Evolutionary conservation across 23 tunicate species (phyloP).

Genomic region (Corella eumyota): DNA sequence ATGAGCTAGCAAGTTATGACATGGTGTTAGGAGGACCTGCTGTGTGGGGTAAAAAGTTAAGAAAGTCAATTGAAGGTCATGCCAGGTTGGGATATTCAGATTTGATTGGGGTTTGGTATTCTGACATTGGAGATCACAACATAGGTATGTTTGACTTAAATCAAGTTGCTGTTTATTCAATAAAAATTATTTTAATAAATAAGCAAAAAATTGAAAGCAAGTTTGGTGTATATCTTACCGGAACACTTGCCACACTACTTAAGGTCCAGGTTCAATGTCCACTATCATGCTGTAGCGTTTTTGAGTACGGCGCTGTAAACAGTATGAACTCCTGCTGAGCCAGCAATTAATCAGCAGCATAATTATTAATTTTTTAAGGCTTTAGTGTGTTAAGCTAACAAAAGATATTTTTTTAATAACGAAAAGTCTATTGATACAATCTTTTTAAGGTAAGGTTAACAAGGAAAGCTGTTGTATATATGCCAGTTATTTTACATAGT

Average conservation of each 20-base stretch:
- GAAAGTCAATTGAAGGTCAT: slow-evolving; percentile 28
- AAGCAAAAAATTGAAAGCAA: too few species aligned
- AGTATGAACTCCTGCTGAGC: too few species aligned
- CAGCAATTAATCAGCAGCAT: too few species aligned
- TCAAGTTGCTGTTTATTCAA: too few species aligned
- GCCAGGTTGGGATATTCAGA: slow-evolving; percentile 28
- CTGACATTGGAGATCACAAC: slow-evolving; percentile 58
- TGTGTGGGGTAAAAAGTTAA: slow-evolving; percentile 43
- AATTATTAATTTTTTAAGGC: too few species aligned
- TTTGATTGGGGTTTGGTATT: slow-evolving; percentile 69
- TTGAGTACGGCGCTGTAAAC: too few species aligned
- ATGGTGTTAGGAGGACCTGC: slow-evolving; percentile 52
- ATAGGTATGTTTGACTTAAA: slow-evolving; percentile 14
- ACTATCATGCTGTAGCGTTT: too few species aligned
- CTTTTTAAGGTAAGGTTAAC: too few species aligned
- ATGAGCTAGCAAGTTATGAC: slow-evolving; percentile 37
- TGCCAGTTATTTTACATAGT: neutral
- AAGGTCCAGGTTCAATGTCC: too few species aligned
- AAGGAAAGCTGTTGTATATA: neutral
- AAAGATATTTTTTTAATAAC: neutral
- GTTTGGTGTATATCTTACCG: neutral
- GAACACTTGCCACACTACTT: too few species aligned
- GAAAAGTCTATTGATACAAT: too few species aligned
- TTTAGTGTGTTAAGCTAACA: neutral
- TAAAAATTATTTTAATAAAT: too few species aligned